Percentiles rank a stretch among this genome's conserved stretches.
These are phyloP conservation scores for Aplodontia rufa DNA, from an alignment of 2,113 vertebrate species.

Conservation along the genomic window DNA sequence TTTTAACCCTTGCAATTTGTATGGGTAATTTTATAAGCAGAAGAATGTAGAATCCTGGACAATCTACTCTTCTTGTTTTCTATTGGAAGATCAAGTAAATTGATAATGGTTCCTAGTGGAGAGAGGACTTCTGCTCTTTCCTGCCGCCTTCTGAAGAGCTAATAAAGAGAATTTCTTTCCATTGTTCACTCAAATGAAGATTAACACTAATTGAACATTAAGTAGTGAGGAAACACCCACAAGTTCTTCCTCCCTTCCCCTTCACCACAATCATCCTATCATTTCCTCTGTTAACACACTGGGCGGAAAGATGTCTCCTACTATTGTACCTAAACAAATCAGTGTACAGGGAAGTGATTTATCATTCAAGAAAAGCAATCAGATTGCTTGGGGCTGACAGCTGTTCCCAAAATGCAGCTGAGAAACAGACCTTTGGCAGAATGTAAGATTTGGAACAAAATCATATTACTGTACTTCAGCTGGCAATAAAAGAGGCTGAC, in stretches of 20 bases:
- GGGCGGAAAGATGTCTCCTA: constrained; percentile 50
- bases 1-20: background rate
- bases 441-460: constrained; percentile 72
- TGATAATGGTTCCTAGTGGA: background rate
- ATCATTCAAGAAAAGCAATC: constrained; percentile 77
- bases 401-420: constrained; percentile 79
- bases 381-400: constrained; percentile 73
- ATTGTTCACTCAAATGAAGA: constrained; percentile 24
- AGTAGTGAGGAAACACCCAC: constrained; percentile 18
- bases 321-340: constrained; percentile 71
- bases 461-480: constrained; percentile 68
- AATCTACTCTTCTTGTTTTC: constrained; percentile 4
- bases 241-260: background rate
- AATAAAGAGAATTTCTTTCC: constrained; percentile 42
- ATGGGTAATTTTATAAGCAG: background rate
- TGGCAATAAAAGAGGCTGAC: constrained; percentile 62
- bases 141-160: background rate
- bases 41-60: background rate
- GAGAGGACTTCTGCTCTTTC: background rate
- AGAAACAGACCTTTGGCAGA: constrained; percentile 77
- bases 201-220: constrained; percentile 56
- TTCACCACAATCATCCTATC: background rate
- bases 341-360: constrained; percentile 71
- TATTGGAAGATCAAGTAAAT: background rate
- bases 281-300: background rate